These are phyloP conservation scores for Corythoichthys haematopterus DNA, from an alignment of 2,113 vertebrate genomes.

Conservation along the genomic window DNA sequence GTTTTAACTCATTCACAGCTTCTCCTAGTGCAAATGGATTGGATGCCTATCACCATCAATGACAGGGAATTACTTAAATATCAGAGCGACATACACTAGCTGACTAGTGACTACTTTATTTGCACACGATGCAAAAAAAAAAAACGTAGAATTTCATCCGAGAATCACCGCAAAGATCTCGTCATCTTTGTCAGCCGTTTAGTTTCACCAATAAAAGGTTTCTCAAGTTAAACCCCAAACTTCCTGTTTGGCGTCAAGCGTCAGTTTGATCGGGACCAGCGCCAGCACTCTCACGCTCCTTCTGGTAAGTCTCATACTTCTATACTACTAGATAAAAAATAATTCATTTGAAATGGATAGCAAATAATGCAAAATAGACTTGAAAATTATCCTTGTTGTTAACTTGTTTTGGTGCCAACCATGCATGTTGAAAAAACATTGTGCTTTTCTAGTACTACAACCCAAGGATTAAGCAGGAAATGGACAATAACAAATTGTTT, in stretches of 20 bases:
- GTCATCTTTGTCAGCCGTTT: constrained; percentile 39
- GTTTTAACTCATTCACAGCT: too few species aligned
- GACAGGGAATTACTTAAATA: too few species aligned
- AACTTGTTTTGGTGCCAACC: neutral
- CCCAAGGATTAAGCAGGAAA: too few species aligned
- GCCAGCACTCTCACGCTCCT: constrained; percentile 33
- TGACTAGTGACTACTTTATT: neutral
- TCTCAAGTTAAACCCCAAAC: constrained; percentile 41
- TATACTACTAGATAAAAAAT: constrained; percentile 18
- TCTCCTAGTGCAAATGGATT: too few species aligned
- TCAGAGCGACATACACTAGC: neutral
- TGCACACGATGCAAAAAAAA: neutral
- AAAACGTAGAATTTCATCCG: constrained; percentile 11
- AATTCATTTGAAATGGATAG: neutral
- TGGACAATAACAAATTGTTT: too few species aligned
- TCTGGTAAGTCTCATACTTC: constrained; percentile 56
- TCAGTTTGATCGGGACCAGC: constrained; percentile 40
- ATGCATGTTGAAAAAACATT: too few species aligned
- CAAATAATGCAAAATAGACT: neutral
- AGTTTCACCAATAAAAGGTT: constrained; percentile 30
- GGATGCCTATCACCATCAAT: neutral
- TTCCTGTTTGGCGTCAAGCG: constrained; percentile 68
- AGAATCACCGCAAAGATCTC: constrained; percentile 40
- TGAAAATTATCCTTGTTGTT: neutral
- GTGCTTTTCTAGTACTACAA: too few species aligned